Percentiles rank a stretch among this genome's conserved stretches.
phyloP scores from a whole-genome alignment of 2,113 vertebrate species.

The Cryptomyrus ogoouensis region DNA sequence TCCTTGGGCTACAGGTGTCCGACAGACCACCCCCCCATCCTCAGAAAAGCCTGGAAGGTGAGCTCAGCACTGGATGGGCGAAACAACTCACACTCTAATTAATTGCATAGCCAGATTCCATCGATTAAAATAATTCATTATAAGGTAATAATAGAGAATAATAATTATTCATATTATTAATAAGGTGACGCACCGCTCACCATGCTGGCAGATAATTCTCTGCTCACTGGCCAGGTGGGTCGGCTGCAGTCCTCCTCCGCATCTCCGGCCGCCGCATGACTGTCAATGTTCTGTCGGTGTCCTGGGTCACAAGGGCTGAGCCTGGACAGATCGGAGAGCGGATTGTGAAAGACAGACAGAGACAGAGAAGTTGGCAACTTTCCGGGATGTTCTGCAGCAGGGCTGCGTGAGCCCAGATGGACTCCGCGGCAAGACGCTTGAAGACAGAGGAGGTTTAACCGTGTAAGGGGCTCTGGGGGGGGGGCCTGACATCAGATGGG shows the following conservation, averaged over 20 bases:
- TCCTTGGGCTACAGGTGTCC: neutral
- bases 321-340: neutral
- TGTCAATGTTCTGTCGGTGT: neutral
- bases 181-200: neutral
- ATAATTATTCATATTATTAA: slow-evolving; percentile 2
- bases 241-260: neutral
- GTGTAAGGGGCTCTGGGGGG: neutral
- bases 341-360: neutral
- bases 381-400: neutral
- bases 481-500: neutral
- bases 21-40: neutral
- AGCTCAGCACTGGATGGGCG: neutral
- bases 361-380: neutral
- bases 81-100: neutral
- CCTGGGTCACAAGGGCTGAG: neutral
- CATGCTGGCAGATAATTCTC: neutral
- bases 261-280: neutral
- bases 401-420: neutral
- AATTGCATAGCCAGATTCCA: neutral
- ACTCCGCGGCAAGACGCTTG: neutral
- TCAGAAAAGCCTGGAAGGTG: neutral
- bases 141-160: neutral
- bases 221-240: neutral
- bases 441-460: neutral
- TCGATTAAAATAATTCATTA: neutral